Evolutionary conservation across 2,888 invertebrate species (phyloP).

Genomic region (Pachliopta kotzebuea): DNA sequence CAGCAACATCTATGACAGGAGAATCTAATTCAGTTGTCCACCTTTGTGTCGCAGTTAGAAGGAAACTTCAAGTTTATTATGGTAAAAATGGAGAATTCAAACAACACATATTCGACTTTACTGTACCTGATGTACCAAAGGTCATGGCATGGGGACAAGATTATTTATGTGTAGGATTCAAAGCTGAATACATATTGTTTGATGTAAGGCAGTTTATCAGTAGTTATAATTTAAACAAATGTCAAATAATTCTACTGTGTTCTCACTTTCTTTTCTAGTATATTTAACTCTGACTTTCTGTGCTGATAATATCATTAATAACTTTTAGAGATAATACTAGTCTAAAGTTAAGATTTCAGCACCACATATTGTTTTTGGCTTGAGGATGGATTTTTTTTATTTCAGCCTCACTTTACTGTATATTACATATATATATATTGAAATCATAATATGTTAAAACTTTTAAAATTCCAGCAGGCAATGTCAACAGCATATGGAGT

Average conservation of each 20-base stretch:
- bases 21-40: conserved; percentile 88
- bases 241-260: too few relatives aligned
- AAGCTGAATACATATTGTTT: conserved; percentile 88
- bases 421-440: too few relatives aligned
- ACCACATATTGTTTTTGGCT: too few relatives aligned
- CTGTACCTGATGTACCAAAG: conserved; percentile 89
- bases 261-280: neutral
- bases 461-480: too few relatives aligned
- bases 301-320: neutral
- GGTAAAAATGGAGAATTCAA: conserved; percentile 93
- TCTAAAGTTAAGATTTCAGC: too few relatives aligned
- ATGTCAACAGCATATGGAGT: too few relatives aligned
- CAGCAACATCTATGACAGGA: conserved; percentile 80
- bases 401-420: too few relatives aligned
- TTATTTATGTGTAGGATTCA: conserved; percentile 93
- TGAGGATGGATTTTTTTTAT: too few relatives aligned
- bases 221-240: too few relatives aligned
- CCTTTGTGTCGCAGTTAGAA: conserved; percentile 92
- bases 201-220: conserved; percentile 82
- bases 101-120: conserved; percentile 86
- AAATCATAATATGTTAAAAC: too few relatives aligned
- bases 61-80: conserved; percentile 91
- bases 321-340: too few relatives aligned
- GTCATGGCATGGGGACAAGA: conserved; percentile 91
- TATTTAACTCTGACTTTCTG: neutral